Evolutionary conservation across 2,113 vertebrate genomes (phyloP).

Genomic region (Gobiocypris rarus): DNA sequence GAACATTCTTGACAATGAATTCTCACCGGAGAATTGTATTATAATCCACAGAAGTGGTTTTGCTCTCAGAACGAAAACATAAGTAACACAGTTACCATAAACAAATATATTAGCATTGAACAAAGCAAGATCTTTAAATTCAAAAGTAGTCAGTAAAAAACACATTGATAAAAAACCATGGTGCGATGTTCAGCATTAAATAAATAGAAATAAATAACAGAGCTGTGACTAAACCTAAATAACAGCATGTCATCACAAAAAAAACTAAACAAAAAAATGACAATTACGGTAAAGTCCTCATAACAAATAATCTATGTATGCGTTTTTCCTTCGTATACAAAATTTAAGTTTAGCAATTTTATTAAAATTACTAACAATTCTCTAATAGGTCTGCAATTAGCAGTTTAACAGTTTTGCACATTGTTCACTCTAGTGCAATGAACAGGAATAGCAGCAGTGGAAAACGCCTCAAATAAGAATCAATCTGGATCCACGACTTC

Average conservation of each 20-base stretch:
- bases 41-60: not conserved
- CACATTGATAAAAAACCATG: not conserved
- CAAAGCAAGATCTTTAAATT: not conserved
- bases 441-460: slow-evolving; percentile 14
- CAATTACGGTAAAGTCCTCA: not conserved
- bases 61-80: not conserved
- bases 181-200: not conserved
- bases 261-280: not conserved
- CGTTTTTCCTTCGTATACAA: not conserved
- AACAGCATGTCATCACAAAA: not conserved
- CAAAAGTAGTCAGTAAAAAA: not conserved
- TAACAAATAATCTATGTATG: not conserved
- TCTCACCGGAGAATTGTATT: not conserved
- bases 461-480: not conserved
- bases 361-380: not conserved
- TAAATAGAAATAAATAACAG: slow-evolving; percentile 23
- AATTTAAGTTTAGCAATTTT: not conserved
- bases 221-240: not conserved
- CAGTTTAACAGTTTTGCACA: not conserved
- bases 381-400: not conserved
- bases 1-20: not conserved
- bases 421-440: slow-evolving; percentile 1
- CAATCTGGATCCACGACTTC: slow-evolving; percentile 80
- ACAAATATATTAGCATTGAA: slow-evolving; percentile 17
- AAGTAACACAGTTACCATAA: slow-evolving; percentile 16